Evolutionary conservation across 2,797 vertebrate species (phyloP).

Genomic region (Bradypodion pumilum): DNA sequence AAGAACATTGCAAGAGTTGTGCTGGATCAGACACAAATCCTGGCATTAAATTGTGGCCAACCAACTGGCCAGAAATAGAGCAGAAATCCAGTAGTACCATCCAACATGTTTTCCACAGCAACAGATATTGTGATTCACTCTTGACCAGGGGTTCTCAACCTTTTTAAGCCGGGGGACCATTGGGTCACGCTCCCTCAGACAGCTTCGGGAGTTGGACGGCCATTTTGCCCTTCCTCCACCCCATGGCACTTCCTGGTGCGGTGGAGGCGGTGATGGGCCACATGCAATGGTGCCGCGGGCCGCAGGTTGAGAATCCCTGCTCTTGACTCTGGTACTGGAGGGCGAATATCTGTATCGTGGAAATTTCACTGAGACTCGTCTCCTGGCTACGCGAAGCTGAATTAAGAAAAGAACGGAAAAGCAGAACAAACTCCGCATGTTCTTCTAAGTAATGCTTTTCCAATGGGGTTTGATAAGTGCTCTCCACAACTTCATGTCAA

Average conservation of each 20-base stretch:
- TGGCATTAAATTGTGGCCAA: not conserved
- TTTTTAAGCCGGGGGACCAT: too few species aligned
- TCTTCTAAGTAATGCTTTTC: conserved; percentile 34
- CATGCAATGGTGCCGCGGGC: too few species aligned
- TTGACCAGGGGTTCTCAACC: too few species aligned
- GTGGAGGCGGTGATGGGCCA: too few species aligned
- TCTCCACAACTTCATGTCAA: conserved; percentile 23
- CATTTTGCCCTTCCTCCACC: too few species aligned
- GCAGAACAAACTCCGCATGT: not conserved
- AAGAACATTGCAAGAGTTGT: not conserved
- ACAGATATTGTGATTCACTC: not conserved
- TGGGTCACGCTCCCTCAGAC: too few species aligned
- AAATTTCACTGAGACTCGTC: not conserved
- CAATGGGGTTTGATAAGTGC: conserved; percentile 29
- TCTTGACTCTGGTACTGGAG: too few species aligned
- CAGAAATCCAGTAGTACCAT: not conserved
- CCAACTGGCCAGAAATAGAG: not conserved
- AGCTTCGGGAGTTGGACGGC: too few species aligned
- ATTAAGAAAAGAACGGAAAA: not conserved
- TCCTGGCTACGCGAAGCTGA: not conserved
- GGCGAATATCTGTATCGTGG: too few species aligned
- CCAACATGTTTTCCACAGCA: not conserved
- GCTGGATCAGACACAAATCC: too few species aligned
- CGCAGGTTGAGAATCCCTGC: too few species aligned
- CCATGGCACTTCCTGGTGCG: too few species aligned